Evolutionary conservation across 2,888 invertebrate species (phyloP), one percentile per base, ranked within the genome.

Genomic region (Erannis defoliaria): DNA sequence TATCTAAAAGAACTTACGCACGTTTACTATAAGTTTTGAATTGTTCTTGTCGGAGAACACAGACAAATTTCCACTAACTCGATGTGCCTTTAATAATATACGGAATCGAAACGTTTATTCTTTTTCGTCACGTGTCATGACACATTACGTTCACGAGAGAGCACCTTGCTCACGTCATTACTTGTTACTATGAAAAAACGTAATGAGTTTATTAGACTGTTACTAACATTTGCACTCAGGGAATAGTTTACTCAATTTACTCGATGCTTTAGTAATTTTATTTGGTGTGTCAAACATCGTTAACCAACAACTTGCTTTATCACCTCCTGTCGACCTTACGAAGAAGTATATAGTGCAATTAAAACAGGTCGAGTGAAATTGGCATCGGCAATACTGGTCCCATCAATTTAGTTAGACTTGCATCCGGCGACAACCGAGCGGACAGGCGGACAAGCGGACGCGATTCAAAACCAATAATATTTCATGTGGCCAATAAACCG

Each of bases 381-480:
- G 70, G 70, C 71, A 60, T 65, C 70, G 82, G 74, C 71, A 78
- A 81, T 77, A 67, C 81, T 83, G 83, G 85, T 81, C 80, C 86
- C 84, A 89, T 90, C 87, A 88, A 90, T 89, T 84, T 84, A 76
- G 80, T 82, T 82, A 76, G 84, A 83, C 81, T 78, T 72, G 80
- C 85, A 88, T 89, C 89, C 89, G 89, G 86, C 74, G 87, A 86
- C 86, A 84, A 80, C 75, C 75, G 73, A 78, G 72, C 73, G 78
- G 79, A 80, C 77, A 77, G 76, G 64, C 74, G 78, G 80, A 82
- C 83, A 84, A 79, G 81, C 86, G 85, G 84, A 83, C 80, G 81
- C 82, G 79, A 82, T 84, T 81, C 80, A 80, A 83, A 86, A 85
- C 83, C 83, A 83, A 86, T 83, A 81, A 85, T 86, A 86, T 82